These are phyloP conservation scores for Drosophila nikananu DNA, from an alignment of 1,140 invertebrate species.

Conservation along the genomic window DNA sequence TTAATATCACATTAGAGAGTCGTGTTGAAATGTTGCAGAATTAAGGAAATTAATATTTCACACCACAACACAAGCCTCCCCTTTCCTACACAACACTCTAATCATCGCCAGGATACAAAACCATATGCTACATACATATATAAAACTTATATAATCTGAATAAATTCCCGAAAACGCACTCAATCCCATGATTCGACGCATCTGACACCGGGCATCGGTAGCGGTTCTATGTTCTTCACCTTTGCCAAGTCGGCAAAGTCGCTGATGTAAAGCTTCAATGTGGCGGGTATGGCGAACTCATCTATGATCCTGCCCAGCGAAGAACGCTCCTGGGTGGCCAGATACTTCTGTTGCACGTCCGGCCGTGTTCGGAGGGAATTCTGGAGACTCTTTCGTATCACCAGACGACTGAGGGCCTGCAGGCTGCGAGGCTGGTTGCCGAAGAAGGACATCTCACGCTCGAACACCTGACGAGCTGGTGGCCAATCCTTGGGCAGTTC, in stretches of 20 bases:
- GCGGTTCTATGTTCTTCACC: slow-evolving; percentile 22
- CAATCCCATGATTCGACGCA: slow-evolving; percentile 60
- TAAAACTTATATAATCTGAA: slow-evolving; percentile 56
- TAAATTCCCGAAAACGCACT: slow-evolving; percentile 59
- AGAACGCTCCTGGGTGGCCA: slow-evolving; percentile 57
- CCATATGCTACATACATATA: slow-evolving; percentile 51
- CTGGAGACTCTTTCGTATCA: slow-evolving; percentile 59
- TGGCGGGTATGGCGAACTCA: slow-evolving; percentile 61
- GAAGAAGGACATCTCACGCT: slow-evolving; percentile 47
- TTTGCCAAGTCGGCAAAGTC: slow-evolving; percentile 67
- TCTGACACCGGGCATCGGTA: slow-evolving; percentile 5
- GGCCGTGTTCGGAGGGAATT: slow-evolving; percentile 31
- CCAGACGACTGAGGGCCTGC: slow-evolving; percentile 61
- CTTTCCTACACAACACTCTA: slow-evolving; percentile 19
- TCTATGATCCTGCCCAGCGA: slow-evolving; percentile 64
- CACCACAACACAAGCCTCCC: not conserved
- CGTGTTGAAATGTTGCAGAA: too few species aligned
- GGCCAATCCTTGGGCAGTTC: slow-evolving; percentile 32
- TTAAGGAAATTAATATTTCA: slow-evolving; percentile 16
- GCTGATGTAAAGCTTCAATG: slow-evolving; percentile 67
- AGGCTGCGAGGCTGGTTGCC: slow-evolving; percentile 51
- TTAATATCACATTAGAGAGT: slow-evolving; percentile 51
- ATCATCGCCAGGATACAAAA: slow-evolving; percentile 51
- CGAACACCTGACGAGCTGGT: slow-evolving; percentile 36
- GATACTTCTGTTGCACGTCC: slow-evolving; percentile 52